Evolutionary conservation across 1,140 invertebrate genomes (phyloP), one percentile per base, ranked within the genome.

Genomic region (Teleogryllus occipitalis): DNA sequence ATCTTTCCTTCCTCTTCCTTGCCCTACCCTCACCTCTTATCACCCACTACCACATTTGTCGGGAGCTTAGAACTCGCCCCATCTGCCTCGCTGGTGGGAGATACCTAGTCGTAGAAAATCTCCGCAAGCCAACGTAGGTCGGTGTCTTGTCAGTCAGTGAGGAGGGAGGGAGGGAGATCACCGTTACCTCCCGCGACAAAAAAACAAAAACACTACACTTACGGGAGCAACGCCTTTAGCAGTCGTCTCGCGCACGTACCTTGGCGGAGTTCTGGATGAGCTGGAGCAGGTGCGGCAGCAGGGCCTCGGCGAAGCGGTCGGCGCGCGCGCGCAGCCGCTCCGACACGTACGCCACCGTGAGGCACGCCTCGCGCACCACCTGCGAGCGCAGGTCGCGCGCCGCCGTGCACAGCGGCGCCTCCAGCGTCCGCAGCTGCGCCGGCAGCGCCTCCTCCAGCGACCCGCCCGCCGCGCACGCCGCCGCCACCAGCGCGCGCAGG

Each of bases 241-340:
- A 39, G 27, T 39, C 5, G 27, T 74, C 39, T 15, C 48, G 81
- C 77, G 74, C 54, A 81, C 81, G 87, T 82, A 94, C 93, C 90
- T 99, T 99, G 82, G 96, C 97, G 84, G 95, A 96, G 87, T 99
- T 99, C 84, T 95, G 96, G 85, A 98, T 96, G 75, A 99, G 90
- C 85, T 94, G 94, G 83, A 99, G 96, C 39, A 99, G 86, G 80
- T 91, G 91, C 77, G 93, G 92, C 72, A 99, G 85, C 74, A 98
- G 89, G 79, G 91, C 89, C 84, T 97, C 93, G 27, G 93, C 93
- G 86, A 97, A 94, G 85, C 92, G 91, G 81, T 98, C 96, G 83
- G 97, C 90, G 85, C 94, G 95, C 81, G 90, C 93, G 78, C 92
- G 92, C 74, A 98, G 83, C 65, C 91, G 90, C 86, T 96, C 94